These are phyloP conservation scores for Myotis davidii DNA, from an alignment of 2,113 vertebrate species.

Conservation along the genomic window DNA sequence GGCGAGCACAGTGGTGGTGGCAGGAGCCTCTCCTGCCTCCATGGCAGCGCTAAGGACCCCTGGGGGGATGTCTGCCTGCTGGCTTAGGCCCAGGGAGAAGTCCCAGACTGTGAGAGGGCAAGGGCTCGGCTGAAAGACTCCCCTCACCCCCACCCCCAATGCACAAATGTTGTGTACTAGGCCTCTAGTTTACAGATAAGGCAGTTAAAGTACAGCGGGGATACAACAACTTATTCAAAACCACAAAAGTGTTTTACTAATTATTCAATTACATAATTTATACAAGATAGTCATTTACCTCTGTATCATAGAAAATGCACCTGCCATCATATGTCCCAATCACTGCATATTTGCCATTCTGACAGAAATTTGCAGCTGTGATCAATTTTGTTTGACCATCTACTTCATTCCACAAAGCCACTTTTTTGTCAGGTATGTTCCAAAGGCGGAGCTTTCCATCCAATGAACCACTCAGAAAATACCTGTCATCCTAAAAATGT, in stretches of 20 bases:
- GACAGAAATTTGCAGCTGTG: slow-evolving; percentile 99
- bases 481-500: slow-evolving; percentile 93
- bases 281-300: slow-evolving; percentile 86
- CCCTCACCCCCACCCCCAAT: too few species aligned
- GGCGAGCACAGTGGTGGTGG: too few species aligned
- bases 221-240: slow-evolving; percentile 46
- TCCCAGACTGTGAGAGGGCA: too few species aligned
- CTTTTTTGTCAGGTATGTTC: slow-evolving; percentile 99
- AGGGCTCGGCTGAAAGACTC: too few species aligned
- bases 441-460: slow-evolving; percentile 98
- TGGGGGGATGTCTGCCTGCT: too few species aligned
- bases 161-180: too few species aligned
- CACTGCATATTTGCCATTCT: slow-evolving; percentile 98
- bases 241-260: not conserved
- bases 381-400: slow-evolving; percentile 98
- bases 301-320: slow-evolving; percentile 99
- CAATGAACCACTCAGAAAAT: slow-evolving; percentile 97
- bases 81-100: too few species aligned
- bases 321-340: slow-evolving; percentile 98
- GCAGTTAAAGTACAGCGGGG: not conserved
- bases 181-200: slow-evolving; percentile 17
- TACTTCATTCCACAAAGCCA: slow-evolving; percentile 99
- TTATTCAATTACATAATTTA: slow-evolving; percentile 16
- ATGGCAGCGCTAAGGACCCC: too few species aligned
- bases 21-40: too few species aligned